Conservation (phyloP, 1,140 invertebrate species). For the Ladona fulva region DNA sequence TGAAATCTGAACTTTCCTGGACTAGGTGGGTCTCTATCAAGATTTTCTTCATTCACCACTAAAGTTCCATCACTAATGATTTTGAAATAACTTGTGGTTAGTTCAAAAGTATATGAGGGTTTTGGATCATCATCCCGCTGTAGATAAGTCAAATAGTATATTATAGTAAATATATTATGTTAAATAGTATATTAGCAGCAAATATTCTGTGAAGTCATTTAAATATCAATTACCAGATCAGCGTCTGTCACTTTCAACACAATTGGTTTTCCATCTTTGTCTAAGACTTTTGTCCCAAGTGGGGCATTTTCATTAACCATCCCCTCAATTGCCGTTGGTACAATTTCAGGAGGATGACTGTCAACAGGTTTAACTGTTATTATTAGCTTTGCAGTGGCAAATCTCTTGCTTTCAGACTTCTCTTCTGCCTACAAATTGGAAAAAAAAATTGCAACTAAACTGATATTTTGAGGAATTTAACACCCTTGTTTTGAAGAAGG, state of each 20-base stretch:
- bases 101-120: constrained; percentile 67
- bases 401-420: constrained; percentile 61
- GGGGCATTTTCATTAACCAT: constrained; percentile 78
- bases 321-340: constrained; percentile 60
- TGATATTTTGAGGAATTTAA: too few relatives aligned
- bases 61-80: constrained; percentile 63
- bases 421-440: constrained; percentile 60
- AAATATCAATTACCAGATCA: constrained; percentile 56
- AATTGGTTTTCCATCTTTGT: constrained; percentile 54
- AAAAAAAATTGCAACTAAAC: constrained; percentile 16
- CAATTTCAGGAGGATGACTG: constrained; percentile 69
- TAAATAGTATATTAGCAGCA: neutral
- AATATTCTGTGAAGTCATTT: constrained; percentile 14
- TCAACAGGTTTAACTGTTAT: constrained; percentile 76
- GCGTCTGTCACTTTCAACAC: constrained; percentile 65
- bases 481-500: too few relatives aligned
- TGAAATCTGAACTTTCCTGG: constrained; percentile 74
- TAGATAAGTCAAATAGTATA: constrained; percentile 24
- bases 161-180: constrained; percentile 17
- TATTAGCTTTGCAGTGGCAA: constrained; percentile 68
- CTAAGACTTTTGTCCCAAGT: constrained; percentile 69
- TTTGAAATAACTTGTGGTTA: constrained; percentile 74
- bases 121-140: constrained; percentile 57
- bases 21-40: constrained; percentile 80
- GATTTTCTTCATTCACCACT: constrained; percentile 68